Percentiles rank a stretch among this genome's conserved stretches.
phyloP scores from a whole-genome alignment of 2,113 vertebrate species.

The Crotalus horridus region DNA sequence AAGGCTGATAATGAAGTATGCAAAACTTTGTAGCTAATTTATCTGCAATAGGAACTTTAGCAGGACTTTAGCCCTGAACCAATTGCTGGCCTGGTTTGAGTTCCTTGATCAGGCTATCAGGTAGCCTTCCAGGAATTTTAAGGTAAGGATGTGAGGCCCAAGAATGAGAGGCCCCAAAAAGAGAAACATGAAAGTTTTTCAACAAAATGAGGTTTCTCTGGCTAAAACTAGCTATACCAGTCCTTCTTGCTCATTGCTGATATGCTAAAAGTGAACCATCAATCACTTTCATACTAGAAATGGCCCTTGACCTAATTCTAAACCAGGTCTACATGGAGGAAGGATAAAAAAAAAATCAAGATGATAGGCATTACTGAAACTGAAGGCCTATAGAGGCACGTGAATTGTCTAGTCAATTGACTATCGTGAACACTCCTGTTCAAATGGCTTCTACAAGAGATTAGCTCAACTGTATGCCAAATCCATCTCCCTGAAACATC shows the following conservation, averaged over 20 bases:
- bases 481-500: neutral
- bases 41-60: neutral
- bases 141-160: neutral
- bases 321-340: neutral
- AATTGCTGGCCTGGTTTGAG: neutral
- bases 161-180: neutral
- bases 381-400: neutral
- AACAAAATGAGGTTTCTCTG: neutral
- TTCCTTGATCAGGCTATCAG: neutral
- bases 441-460: neutral
- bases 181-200: neutral
- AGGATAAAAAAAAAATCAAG: neutral
- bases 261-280: neutral
- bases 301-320: neutral
- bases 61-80: neutral
- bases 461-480: neutral
- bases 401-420: neutral
- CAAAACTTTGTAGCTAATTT: neutral
- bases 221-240: neutral
- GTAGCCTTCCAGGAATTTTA: neutral
- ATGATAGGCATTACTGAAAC: neutral
- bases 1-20: neutral
- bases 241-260: neutral
- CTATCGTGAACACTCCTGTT: neutral
- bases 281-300: neutral